Conservation (phyloP, 2,888 invertebrate species). For the Diachrysia chrysitis region DNA sequence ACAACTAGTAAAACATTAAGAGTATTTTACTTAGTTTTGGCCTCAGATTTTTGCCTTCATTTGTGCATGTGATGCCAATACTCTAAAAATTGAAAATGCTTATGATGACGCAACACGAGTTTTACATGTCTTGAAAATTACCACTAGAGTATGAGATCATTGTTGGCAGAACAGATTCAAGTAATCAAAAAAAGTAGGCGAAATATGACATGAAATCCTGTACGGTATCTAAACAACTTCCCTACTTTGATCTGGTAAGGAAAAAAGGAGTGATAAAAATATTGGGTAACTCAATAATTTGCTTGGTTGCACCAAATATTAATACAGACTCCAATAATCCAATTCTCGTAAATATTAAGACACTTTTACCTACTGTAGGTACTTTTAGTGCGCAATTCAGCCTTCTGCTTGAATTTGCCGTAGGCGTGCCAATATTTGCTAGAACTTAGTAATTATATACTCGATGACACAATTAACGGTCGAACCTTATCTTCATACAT, state of each 20-base stretch:
- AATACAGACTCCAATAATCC: not conserved
- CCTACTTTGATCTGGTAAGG: not conserved
- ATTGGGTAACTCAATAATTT: not conserved
- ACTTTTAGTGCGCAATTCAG: not conserved
- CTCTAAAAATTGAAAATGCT: slow-evolving; percentile 30
- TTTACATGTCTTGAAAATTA: slow-evolving; percentile 33
- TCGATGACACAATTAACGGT: slow-evolving; percentile 8
- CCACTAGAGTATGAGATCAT: slow-evolving; percentile 45
- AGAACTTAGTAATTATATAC: slow-evolving; percentile 7
- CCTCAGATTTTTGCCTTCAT: no score
- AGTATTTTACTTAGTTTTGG: no score
- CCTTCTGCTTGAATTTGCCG: not conserved
- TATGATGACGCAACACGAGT: slow-evolving; percentile 29
- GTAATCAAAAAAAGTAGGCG: not conserved
- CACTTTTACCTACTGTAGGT: not conserved
- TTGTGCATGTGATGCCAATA: not conserved
- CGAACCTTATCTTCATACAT: not conserved
- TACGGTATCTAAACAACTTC: not conserved
- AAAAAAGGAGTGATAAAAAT: not conserved
- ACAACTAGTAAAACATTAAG: no score
- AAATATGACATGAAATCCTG: not conserved
- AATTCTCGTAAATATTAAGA: not conserved
- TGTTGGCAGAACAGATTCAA: slow-evolving; percentile 27
- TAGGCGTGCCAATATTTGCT: slow-evolving; percentile 1
- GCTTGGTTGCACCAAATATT: not conserved